Conservation (phyloP, 2,113 vertebrate species). For the Pantherophis guttatus region DNA sequence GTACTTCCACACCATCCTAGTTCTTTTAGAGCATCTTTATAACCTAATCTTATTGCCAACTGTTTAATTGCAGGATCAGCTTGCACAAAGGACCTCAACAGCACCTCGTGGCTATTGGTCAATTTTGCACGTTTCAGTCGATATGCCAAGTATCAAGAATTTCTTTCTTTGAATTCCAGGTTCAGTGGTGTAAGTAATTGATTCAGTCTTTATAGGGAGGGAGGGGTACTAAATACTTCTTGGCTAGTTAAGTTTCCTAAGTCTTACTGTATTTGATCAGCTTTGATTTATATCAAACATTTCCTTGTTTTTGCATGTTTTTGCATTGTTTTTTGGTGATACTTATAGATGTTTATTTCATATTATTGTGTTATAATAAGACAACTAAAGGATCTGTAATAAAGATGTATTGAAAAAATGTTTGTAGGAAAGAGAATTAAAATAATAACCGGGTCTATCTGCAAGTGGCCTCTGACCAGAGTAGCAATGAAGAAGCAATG, state of each 20-base stretch:
- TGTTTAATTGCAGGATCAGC: slow-evolving; percentile 3
- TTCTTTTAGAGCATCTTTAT: background rate
- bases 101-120: background rate
- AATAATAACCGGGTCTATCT: background rate
- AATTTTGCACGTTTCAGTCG: slow-evolving; percentile 13
- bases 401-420: background rate
- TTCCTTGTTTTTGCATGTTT: background rate
- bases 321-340: background rate
- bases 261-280: background rate
- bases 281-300: background rate
- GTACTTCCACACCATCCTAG: too few species aligned
- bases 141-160: slow-evolving; percentile 3
- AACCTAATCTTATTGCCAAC: background rate
- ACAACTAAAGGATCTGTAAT: background rate
- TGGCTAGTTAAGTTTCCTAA: background rate
- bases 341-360: background rate
- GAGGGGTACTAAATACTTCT: background rate
- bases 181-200: slow-evolving; percentile 25
- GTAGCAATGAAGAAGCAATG: background rate
- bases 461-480: background rate
- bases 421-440: background rate
- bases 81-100: background rate
- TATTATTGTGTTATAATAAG: background rate
- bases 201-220: background rate
- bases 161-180: slow-evolving; percentile 21